Percentiles rank a stretch among this genome's conserved stretches.
Conservation (phyloP, 2,888 invertebrate genomes). For the Ligdia adustata region DNA sequence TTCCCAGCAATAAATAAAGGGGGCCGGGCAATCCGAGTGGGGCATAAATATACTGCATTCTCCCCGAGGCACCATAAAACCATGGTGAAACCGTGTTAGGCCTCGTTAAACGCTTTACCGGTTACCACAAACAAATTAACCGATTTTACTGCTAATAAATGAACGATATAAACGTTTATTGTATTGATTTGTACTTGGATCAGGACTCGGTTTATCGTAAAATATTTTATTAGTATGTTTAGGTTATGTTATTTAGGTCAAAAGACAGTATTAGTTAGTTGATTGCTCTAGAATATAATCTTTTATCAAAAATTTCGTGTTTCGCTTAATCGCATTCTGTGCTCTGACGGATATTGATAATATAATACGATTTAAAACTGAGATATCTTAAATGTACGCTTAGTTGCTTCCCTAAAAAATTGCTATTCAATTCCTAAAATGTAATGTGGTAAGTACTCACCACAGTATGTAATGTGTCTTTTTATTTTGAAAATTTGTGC, state of each 20-base stretch:
- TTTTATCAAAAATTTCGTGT: too few relatives aligned
- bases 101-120: constrained; percentile 67
- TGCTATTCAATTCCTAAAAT: too few relatives aligned
- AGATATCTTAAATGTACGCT: too few relatives aligned
- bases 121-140: constrained; percentile 70
- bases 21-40: constrained; percentile 41
- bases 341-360: too few relatives aligned
- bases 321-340: too few relatives aligned
- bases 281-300: too few relatives aligned
- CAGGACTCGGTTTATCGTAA: constrained; percentile 15
- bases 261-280: too few relatives aligned
- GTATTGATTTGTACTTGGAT: constrained; percentile 44
- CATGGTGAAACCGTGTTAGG: constrained; percentile 63
- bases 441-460: too few relatives aligned
- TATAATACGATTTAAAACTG: too few relatives aligned
- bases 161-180: constrained; percentile 51
- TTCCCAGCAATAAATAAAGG: constrained; percentile 31
- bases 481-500: too few relatives aligned
- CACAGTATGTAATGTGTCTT: too few relatives aligned
- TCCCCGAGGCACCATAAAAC: constrained; percentile 65
- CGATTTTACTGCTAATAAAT: constrained; percentile 63
- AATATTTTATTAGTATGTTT: constrained; percentile 12
- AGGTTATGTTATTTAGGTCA: not conserved
- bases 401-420: too few relatives aligned
- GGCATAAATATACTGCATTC: constrained; percentile 50